Percentiles rank a stretch among this genome's conserved stretches.
Evolutionary conservation across 2,888 invertebrate species (phyloP).

Genomic region (Lycophotia porphyrea): DNA sequence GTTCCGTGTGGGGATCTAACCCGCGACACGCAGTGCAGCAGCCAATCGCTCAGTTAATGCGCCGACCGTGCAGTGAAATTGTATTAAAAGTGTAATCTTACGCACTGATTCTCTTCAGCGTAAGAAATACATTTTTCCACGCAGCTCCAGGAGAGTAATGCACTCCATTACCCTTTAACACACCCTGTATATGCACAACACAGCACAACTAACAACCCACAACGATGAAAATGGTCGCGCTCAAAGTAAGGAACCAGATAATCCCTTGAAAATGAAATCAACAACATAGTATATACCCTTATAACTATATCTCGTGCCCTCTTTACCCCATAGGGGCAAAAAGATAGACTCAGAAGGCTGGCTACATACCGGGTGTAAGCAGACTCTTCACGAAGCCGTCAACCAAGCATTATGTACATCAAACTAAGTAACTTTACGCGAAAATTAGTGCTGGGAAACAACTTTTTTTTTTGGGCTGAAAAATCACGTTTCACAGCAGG

Average conservation of each 20-base stretch:
- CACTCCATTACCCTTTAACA: slow-evolving; percentile 29
- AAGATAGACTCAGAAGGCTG: neutral
- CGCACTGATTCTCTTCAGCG: neutral
- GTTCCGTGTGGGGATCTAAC: no score
- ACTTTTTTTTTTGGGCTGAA: no score
- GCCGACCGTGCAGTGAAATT: no score
- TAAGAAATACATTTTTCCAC: neutral
- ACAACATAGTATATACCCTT: slow-evolving; percentile 26
- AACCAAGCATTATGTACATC: no score
- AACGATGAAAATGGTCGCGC: slow-evolving; percentile 35
- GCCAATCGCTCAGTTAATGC: no score
- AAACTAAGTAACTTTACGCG: no score
- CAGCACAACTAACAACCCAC: slow-evolving; percentile 11
- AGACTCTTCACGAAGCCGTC: no score
- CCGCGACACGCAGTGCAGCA: no score
- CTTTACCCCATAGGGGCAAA: neutral
- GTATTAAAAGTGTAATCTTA: neutral
- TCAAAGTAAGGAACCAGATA: slow-evolving; percentile 53
- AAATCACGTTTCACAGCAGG: no score
- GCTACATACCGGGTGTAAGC: no score
- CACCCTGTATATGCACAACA: slow-evolving; percentile 27
- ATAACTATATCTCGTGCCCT: slow-evolving; percentile 20
- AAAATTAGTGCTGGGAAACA: no score
- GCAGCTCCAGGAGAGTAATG: neutral
- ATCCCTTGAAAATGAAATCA: slow-evolving; percentile 52